These are phyloP conservation scores for Phyllotis vaccarum DNA, from an alignment of 2,797 vertebrate genomes.

Conservation along the genomic window DNA sequence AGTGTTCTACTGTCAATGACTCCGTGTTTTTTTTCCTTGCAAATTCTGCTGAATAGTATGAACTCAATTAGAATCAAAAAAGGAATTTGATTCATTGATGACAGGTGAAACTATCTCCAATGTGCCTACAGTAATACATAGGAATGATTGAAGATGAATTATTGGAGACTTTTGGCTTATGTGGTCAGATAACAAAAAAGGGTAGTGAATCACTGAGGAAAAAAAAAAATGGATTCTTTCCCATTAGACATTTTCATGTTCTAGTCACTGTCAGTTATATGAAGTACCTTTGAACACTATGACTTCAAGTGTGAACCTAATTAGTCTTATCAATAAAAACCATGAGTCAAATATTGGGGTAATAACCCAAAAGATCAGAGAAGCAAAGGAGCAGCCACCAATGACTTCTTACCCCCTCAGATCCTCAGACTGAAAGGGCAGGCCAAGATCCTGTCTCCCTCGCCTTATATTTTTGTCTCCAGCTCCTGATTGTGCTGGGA, in stretches of 20 bases:
- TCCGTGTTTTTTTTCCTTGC: slow-evolving; percentile 95
- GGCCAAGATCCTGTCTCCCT: no score
- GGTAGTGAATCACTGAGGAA: slow-evolving; percentile 92
- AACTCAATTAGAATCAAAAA: slow-evolving; percentile 94
- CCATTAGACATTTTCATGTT: slow-evolving; percentile 97
- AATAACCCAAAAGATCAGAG: no score
- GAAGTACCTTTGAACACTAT: not conserved
- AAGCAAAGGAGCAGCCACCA: no score
- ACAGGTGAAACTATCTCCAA: slow-evolving; percentile 97
- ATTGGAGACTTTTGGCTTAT: slow-evolving; percentile 93
- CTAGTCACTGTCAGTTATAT: slow-evolving; percentile 88
- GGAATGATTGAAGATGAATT: slow-evolving; percentile 94
- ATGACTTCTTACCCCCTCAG: no score
- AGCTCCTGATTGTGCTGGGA: no score
- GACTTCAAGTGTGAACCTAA: no score
- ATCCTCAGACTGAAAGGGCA: no score
- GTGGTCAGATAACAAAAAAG: slow-evolving; percentile 96
- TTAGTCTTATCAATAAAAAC: no score
- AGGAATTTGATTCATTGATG: slow-evolving; percentile 96
- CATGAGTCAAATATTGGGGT: no score
- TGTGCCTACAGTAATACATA: slow-evolving; percentile 96
- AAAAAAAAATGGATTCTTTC: slow-evolving; percentile 95
- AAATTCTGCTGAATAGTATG: slow-evolving; percentile 93
- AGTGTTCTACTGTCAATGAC: slow-evolving; percentile 97
- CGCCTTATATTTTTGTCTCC: no score